Evolutionary conservation across 2,113 vertebrate genomes (phyloP), one percentile per base, ranked within the genome.

Genomic region (Carollia perspicillata): DNA sequence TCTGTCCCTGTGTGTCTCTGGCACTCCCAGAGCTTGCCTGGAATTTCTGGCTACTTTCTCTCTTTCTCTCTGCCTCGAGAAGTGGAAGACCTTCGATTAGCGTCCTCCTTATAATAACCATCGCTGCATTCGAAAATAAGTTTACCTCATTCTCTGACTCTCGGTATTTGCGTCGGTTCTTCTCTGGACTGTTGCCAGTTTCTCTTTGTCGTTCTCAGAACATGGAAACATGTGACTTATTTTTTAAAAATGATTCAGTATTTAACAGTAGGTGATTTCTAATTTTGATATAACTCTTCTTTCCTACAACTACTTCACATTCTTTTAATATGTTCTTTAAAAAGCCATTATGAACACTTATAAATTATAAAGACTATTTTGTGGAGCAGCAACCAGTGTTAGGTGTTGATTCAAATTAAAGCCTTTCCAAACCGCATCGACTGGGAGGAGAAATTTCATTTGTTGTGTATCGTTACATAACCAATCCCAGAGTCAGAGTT

Each of bases 401-500:
- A 95, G 96, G 87, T 95, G 81, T 96, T 96, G 94, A 94, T 97
- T 92, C 84, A 97, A 97, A 97, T 97, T 97, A 97, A 96, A 95
- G 84, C 90, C 90, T 97, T 97, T 97, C 90, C 77, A 95, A 93
- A 93, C 72, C 42, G 95, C 96, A 85, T 97, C 94, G 95, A 96
- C 94, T 97, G 96, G 80, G 91, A 96, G 81, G 89, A 90, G 74
- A 92, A 94, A 97, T 74, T 95, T 69, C 78, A 93, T 74, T 65
- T 77, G 63, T 93, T 85, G 81, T 95, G 85, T 95, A 65, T 94
- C 91, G 91, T 97, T 97, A 90, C 42, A 90, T 97, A 97, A 96
- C 80, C 85, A 71, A 1, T 89, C 81, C 84, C 88, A 93, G 78
- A 92, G 94, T 90, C 96, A 96, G 66, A 94, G 84, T 92, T 93